Conservation (phyloP, 2,113 vertebrate species). For the Ramphastos sulfuratus region DNA sequence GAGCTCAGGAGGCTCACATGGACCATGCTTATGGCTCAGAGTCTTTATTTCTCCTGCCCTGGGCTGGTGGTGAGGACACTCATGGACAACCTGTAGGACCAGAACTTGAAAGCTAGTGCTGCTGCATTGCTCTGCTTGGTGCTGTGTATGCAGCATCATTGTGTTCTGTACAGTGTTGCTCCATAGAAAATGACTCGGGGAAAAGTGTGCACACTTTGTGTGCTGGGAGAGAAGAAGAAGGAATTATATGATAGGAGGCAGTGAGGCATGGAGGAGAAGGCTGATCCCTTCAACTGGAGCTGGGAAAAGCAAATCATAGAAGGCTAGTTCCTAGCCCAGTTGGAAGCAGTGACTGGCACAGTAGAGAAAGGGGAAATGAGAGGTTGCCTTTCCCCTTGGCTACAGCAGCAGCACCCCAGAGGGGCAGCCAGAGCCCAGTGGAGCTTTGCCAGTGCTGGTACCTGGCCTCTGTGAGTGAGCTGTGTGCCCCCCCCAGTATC, state of each 20-base stretch:
- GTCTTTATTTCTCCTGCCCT: background rate
- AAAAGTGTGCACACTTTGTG: background rate
- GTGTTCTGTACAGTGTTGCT: background rate
- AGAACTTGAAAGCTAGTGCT: background rate
- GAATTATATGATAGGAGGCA: background rate
- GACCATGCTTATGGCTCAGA: background rate
- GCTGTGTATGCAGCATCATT: background rate
- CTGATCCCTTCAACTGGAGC: background rate
- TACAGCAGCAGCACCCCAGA: background rate
- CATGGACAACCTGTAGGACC: rapidly evolving
- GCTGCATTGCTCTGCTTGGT: background rate
- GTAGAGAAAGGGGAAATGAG: background rate
- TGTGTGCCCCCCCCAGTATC: rapidly evolving
- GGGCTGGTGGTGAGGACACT: background rate
- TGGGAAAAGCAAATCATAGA: background rate
- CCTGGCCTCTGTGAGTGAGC: rapidly evolving
- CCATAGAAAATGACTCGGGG: rapidly evolving
- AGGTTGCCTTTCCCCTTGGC: background rate
- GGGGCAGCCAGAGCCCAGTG: background rate
- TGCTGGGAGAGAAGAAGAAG: background rate
- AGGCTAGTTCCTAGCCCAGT: background rate
- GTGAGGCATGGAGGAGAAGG: background rate
- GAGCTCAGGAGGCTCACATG: background rate
- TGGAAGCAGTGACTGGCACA: background rate
- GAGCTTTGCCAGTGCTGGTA: background rate